phyloP scores from a whole-genome alignment of 2,797 vertebrate genomes.

The Myripristis murdjan region DNA sequence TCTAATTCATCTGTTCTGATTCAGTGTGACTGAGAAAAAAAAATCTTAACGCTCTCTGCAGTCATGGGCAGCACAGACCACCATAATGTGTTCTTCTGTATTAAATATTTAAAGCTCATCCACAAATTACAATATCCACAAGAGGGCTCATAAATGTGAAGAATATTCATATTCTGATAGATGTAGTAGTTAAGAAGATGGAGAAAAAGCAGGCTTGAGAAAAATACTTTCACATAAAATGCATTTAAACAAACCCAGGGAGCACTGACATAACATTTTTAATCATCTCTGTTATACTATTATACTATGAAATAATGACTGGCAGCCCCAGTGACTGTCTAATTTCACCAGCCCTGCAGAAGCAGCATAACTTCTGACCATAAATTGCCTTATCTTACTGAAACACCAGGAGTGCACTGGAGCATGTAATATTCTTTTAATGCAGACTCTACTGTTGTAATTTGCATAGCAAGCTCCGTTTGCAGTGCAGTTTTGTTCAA shows the following conservation, averaged over 20 bases:
- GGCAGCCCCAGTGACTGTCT: neutral
- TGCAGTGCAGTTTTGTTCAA: slow-evolving; percentile 16
- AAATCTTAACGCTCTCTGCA: neutral
- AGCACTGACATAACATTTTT: neutral
- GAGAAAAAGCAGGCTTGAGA: neutral
- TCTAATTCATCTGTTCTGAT: neutral
- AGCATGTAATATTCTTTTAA: slow-evolving; percentile 9
- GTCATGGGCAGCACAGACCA: neutral
- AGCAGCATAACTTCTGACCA: neutral
- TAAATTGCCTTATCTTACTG: slow-evolving; percentile 1
- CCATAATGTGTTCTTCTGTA: neutral
- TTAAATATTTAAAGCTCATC: neutral
- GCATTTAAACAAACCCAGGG: neutral
- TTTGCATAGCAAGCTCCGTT: slow-evolving; percentile 37
- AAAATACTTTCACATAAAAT: neutral
- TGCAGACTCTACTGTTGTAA: neutral
- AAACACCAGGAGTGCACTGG: slow-evolving; percentile 9
- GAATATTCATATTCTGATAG: neutral
- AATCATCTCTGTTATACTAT: neutral
- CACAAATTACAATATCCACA: neutral
- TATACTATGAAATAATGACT: neutral
- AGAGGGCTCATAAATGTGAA: neutral
- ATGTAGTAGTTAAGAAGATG: neutral
- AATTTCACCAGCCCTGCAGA: neutral
- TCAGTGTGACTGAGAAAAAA: neutral